These are phyloP conservation scores for Aleiodes testaceus DNA, from an alignment of 2,888 invertebrate species.

Conservation along the genomic window DNA sequence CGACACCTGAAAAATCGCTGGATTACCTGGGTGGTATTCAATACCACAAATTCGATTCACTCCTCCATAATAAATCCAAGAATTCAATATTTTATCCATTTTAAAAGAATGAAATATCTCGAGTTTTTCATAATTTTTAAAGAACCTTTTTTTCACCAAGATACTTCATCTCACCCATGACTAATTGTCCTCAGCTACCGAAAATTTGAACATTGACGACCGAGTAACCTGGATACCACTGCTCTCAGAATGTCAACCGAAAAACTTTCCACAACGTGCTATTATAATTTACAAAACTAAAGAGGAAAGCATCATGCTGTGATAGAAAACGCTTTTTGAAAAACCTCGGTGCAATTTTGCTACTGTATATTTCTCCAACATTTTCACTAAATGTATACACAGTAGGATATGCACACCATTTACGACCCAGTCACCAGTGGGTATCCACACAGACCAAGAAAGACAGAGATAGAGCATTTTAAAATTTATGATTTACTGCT, in stretches of 20 bases:
- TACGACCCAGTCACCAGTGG: constrained; percentile 23
- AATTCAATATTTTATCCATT: background rate
- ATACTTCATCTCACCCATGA: constrained; percentile 53
- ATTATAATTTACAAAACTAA: background rate
- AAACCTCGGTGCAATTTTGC: background rate
- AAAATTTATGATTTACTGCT: constrained; percentile 59
- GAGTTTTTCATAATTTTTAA: background rate
- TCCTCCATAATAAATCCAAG: background rate
- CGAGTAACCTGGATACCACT: constrained; percentile 65
- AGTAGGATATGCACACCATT: constrained; percentile 13
- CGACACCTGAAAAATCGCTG: constrained; percentile 64
- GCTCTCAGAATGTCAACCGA: constrained; percentile 11
- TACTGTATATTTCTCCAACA: constrained; percentile 13
- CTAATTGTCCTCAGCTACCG: constrained; percentile 64
- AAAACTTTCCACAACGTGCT: constrained; percentile 24
- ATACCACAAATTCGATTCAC: constrained; percentile 39
- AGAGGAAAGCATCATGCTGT: background rate
- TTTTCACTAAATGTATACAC: constrained; percentile 4
- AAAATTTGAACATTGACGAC: constrained; percentile 63
- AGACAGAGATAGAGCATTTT: background rate
- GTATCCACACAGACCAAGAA: background rate
- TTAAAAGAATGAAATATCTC: background rate
- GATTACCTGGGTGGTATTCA: constrained; percentile 53
- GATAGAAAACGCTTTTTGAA: background rate
- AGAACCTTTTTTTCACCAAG: background rate